A percentile compares a stretch with the other conserved stretches of the same genome.
Conservation (phyloP, 1,140 invertebrate species). For the Neomicropteryx cornuta region DNA sequence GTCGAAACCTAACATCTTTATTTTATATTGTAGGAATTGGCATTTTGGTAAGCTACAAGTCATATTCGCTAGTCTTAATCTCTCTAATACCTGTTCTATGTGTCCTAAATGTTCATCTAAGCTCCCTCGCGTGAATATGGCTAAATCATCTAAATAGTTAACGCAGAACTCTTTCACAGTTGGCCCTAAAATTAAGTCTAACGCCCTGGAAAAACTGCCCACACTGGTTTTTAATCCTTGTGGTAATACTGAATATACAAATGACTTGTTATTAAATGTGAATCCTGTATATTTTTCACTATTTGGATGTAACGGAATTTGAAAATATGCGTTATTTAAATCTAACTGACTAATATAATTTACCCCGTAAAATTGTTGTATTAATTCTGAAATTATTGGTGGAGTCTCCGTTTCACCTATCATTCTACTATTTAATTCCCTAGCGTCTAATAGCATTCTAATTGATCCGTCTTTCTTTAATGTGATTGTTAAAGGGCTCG, state of each 20-base stretch:
- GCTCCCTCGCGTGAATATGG: conserved; percentile 5
- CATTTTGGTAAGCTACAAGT: conserved; percentile 12
- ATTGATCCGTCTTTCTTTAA: conserved; percentile 13
- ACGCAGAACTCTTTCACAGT: conserved; percentile 5
- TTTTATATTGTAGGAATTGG: conserved; percentile 8
- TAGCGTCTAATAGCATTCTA: conserved; percentile 18
- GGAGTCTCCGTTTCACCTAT: conserved; percentile 12
- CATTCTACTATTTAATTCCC: conserved; percentile 16
- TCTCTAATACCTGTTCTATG: conserved; percentile 6
- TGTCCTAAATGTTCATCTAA: conserved; percentile 9
- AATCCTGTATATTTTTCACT: conserved; percentile 16
- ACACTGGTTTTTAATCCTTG: conserved; percentile 18
- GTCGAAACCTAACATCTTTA: conserved; percentile 13
- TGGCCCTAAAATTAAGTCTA: conserved; percentile 11
- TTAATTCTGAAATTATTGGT: conserved; percentile 11
- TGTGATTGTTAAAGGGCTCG: conserved; percentile 16
- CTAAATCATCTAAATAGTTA: conserved; percentile 5
- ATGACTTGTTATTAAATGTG: conserved; percentile 10
- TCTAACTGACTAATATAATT: conserved; percentile 16
- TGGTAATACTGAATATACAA: conserved; percentile 15
- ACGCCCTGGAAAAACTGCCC: conserved; percentile 12
- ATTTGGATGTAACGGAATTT: conserved; percentile 13
- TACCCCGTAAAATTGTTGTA: conserved; percentile 8
- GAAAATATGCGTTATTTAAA: conserved; percentile 17
- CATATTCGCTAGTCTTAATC: conserved; percentile 7